Conservation (phyloP, 2,113 vertebrate genomes). For the Microtus ochrogaster region DNA sequence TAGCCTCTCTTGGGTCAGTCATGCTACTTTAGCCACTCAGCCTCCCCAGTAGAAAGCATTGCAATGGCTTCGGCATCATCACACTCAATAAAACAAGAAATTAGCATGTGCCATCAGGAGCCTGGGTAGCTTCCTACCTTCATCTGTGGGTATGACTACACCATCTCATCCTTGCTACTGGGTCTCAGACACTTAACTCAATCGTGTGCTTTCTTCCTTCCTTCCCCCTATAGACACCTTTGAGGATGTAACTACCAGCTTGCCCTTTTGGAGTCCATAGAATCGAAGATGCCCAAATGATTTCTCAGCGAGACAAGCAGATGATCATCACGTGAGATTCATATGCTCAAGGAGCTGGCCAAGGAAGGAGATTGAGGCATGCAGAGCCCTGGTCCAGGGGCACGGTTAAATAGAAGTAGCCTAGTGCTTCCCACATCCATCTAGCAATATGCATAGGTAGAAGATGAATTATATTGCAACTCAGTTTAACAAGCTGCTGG, state of each 20-base stretch:
- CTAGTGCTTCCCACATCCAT: neutral
- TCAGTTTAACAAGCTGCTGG: neutral
- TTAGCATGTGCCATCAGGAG: neutral
- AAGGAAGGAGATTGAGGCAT: neutral
- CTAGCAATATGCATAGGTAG: neutral
- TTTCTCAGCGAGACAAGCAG: neutral
- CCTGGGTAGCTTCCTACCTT: fast-evolving
- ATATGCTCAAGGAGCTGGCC: neutral
- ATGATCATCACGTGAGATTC: neutral
- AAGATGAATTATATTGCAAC: slow-evolving; percentile 7
- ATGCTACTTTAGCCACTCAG: neutral
- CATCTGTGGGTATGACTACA: fast-evolving
- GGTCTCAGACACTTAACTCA: neutral
- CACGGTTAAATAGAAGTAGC: neutral
- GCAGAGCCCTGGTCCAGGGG: neutral
- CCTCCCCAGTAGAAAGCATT: neutral
- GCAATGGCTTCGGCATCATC: neutral
- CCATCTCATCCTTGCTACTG: neutral
- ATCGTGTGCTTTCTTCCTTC: neutral
- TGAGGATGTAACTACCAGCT: neutral
- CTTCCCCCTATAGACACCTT: neutral
- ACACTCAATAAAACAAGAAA: neutral
- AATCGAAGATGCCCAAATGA: neutral
- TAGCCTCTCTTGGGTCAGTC: neutral
- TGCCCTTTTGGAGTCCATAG: neutral